These are phyloP conservation scores for Melanerpes aurifrons DNA, from an alignment of 2,113 vertebrate species.

Conservation along the genomic window DNA sequence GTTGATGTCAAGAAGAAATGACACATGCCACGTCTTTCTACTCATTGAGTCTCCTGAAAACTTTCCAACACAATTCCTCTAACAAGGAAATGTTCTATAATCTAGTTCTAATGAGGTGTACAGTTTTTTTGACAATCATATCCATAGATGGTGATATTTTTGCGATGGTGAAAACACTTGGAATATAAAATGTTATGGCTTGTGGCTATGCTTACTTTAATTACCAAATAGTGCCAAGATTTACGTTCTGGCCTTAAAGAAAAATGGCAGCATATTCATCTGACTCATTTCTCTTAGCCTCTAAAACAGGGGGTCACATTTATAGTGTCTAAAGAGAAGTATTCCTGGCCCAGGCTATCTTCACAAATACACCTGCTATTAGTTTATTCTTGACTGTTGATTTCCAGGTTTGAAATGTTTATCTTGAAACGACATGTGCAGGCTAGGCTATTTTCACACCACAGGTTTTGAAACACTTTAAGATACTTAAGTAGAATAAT, in stretches of 20 bases:
- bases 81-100: not conserved
- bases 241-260: not conserved
- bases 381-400: slow-evolving; percentile 7
- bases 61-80: not conserved
- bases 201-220: slow-evolving; percentile 1
- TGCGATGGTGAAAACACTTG: not conserved
- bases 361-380: not conserved
- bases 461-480: slow-evolving; percentile 20
- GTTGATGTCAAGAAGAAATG: not conserved
- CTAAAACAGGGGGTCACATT: not conserved
- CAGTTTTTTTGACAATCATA: not conserved
- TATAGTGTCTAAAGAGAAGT: not conserved
- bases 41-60: not conserved
- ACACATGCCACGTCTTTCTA: not conserved
- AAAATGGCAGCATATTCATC: not conserved
- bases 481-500: slow-evolving; percentile 14
- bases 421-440: not conserved
- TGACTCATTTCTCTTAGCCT: not conserved
- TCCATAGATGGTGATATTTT: not conserved
- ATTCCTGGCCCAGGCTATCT: not conserved
- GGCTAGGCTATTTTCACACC: slow-evolving; percentile 25
- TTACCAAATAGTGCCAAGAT: not conserved
- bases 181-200: not conserved
- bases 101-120: not conserved
- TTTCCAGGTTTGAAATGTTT: slow-evolving; percentile 13